Evolutionary conservation across 2,797 vertebrate genomes (phyloP).

Genomic region (Odontamblyopus rebecca): DNA sequence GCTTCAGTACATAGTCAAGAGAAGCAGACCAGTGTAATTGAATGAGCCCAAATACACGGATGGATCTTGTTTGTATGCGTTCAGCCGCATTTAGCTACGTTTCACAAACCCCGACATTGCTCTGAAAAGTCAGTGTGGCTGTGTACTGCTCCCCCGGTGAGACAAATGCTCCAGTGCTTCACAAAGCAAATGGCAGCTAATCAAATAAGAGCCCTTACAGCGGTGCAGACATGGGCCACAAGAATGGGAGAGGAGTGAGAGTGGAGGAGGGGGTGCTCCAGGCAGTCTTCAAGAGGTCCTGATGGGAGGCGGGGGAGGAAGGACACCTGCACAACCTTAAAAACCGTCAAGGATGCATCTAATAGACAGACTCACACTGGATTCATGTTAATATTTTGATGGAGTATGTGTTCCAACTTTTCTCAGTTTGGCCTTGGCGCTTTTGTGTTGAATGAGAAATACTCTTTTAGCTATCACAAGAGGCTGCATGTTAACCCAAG

Average conservation of each 20-base stretch:
- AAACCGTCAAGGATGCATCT: conserved; percentile 26
- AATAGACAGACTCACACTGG: background rate
- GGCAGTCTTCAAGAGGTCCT: conserved; percentile 65
- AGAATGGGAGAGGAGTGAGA: conserved; percentile 48
- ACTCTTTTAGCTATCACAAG: background rate
- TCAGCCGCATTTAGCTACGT: conserved; percentile 11
- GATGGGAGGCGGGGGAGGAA: conserved; percentile 56
- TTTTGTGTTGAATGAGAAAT: conserved; percentile 6
- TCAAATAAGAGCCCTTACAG: conserved; percentile 74
- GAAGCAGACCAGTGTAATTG: conserved; percentile 20
- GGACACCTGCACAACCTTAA: conserved; percentile 39
- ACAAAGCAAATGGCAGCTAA: conserved; percentile 75
- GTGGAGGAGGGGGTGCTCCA: conserved; percentile 46
- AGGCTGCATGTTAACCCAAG: conserved; percentile 3
- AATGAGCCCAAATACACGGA: conserved; percentile 9
- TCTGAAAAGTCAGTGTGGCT: conserved; percentile 24
- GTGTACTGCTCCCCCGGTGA: conserved; percentile 53
- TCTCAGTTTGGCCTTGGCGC: conserved; percentile 9
- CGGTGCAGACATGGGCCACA: conserved; percentile 48
- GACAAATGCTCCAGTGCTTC: conserved; percentile 66
- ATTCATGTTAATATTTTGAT: conserved; percentile 11
- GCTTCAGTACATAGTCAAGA: conserved; percentile 11
- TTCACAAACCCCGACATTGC: conserved; percentile 19
- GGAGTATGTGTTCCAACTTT: conserved; percentile 8
- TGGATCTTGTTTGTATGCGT: conserved; percentile 35